Percentiles rank a stretch among this genome's conserved stretches.
phyloP scores from a whole-genome alignment of 2,888 invertebrate species.

The Patella ulyssiponensis region DNA sequence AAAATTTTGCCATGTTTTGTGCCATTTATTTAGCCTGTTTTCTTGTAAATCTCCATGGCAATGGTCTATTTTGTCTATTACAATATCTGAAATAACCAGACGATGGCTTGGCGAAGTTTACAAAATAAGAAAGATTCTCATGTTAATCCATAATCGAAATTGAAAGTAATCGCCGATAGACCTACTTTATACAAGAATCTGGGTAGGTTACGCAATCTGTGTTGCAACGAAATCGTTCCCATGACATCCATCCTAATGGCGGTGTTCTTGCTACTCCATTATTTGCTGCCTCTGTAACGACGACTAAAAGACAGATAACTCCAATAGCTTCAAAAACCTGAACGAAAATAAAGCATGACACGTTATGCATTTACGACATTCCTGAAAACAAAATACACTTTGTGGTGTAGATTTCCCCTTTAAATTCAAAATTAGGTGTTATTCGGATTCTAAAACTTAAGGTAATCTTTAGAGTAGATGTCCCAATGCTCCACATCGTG shows the following conservation, averaged over 20 bases:
- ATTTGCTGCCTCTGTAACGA: constrained; percentile 37
- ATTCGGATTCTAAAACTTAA: no score
- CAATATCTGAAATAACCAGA: no score
- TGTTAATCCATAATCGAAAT: no score
- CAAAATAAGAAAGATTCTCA: no score
- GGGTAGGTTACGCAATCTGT: constrained; percentile 53
- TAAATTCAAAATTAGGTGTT: no score
- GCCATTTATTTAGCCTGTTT: no score
- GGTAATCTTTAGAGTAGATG: no score
- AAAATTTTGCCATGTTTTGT: no score
- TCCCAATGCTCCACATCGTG: no score
- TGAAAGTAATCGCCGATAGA: no score
- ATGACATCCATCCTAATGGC: constrained; percentile 63
- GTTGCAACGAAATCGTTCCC: constrained; percentile 60
- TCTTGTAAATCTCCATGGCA: no score
- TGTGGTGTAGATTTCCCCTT: neutral
- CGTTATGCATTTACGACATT: neutral
- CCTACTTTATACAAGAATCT: constrained; percentile 54
- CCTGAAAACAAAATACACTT: neutral
- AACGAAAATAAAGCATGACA: neutral
- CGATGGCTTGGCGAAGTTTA: no score
- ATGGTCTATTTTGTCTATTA: neutral
- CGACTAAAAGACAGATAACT: neutral
- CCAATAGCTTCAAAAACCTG: neutral
- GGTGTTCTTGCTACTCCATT: constrained; percentile 62